phyloP scores from a whole-genome alignment of 2,888 invertebrate species.

The Spisula subtruncata region DNA sequence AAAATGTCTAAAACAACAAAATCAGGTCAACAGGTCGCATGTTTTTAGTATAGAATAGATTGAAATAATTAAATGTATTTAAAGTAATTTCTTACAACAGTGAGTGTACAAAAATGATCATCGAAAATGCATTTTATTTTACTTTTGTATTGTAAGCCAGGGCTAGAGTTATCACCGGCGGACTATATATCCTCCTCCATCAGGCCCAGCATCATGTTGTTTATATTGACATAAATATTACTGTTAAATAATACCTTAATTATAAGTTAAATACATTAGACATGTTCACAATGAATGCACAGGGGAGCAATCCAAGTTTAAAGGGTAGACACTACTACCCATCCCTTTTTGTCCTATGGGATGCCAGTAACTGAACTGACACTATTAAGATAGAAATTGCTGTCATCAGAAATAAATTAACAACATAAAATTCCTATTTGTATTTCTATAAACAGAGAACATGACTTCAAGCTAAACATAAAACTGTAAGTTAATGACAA shows the following conservation, averaged over 20 bases:
- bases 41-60: too few relatives aligned
- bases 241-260: background rate
- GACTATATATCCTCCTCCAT: too few relatives aligned
- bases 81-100: too few relatives aligned
- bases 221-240: background rate
- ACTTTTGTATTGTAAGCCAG: too few relatives aligned
- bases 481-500: conserved; percentile 5
- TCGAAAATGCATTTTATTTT: too few relatives aligned
- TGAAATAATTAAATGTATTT: too few relatives aligned
- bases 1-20: too few relatives aligned
- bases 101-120: too few relatives aligned
- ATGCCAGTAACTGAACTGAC: background rate
- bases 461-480: conserved; percentile 6
- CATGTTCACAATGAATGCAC: background rate
- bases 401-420: conserved; percentile 24
- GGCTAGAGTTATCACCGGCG: too few relatives aligned
- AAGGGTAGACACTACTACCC: background rate
- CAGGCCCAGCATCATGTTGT: too few relatives aligned
- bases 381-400: conserved; percentile 1
- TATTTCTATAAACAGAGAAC: background rate
- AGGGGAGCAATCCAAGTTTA: conserved; percentile 12
- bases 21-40: too few relatives aligned
- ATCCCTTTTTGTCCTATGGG: background rate
- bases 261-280: background rate
- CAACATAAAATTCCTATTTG: background rate